Conservation (phyloP, 2,113 vertebrate species). For the Platycercus adscitus region DNA sequence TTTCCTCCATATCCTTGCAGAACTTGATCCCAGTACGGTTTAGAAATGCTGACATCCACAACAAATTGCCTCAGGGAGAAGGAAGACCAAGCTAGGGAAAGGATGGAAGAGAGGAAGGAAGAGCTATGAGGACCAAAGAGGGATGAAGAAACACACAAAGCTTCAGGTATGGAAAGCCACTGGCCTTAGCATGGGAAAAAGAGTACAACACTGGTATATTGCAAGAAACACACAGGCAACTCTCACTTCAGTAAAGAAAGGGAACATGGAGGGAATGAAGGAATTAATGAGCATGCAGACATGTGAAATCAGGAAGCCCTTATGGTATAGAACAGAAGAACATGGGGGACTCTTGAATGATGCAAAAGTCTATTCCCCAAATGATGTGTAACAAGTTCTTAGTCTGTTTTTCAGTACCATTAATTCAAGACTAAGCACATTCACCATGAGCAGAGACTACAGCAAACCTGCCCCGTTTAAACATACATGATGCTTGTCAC, state of each 20-base stretch:
- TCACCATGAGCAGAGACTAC: background rate
- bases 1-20: background rate
- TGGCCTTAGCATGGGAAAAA: background rate
- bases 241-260: background rate
- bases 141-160: background rate
- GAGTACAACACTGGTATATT: background rate
- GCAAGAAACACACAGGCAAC: background rate
- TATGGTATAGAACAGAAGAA: background rate
- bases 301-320: background rate
- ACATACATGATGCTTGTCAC: background rate
- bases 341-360: background rate
- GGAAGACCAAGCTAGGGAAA: background rate
- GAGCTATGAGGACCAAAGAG: background rate
- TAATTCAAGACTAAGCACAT: background rate
- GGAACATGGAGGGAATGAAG: background rate
- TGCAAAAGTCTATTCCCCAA: background rate
- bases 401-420: background rate
- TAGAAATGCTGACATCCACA: background rate
- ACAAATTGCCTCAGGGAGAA: background rate
- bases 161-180: background rate
- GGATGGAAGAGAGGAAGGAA: background rate
- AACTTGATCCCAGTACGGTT: background rate
- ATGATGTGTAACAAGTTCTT: background rate
- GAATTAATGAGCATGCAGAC: background rate
- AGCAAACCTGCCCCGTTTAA: background rate